Evolutionary conservation across 2,797 vertebrate genomes (phyloP).

Genomic region (Myotis daubentonii): DNA sequence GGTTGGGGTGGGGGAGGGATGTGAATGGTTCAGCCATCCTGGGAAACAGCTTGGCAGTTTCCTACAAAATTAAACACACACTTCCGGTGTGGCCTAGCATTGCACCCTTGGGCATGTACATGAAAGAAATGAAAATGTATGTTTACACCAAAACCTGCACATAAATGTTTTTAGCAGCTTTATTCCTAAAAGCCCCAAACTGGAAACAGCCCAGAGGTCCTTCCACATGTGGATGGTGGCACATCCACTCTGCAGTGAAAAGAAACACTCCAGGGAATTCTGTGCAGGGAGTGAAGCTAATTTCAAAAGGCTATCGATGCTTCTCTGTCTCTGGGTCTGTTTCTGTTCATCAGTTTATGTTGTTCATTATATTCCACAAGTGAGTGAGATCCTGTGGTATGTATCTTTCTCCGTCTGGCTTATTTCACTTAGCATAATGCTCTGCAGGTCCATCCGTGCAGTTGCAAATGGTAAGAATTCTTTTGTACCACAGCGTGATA

Average conservation of each 20-base stretch:
- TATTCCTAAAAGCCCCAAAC: background rate
- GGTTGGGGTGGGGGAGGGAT: background rate
- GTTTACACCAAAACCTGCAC: background rate
- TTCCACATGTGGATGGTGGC: background rate
- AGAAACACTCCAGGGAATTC: background rate
- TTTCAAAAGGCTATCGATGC: background rate
- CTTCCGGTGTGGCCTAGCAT: background rate
- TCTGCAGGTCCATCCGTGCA: too few species aligned
- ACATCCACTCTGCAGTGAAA: background rate
- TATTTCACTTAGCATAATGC: too few species aligned
- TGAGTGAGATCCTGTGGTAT: too few species aligned
- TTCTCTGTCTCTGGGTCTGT: too few species aligned
- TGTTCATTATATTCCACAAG: too few species aligned
- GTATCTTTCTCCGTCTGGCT: too few species aligned
- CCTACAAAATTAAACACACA: constrained; percentile 36
- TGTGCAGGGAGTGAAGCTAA: background rate
- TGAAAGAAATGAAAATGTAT: constrained; percentile 10
- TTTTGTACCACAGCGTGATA: too few species aligned
- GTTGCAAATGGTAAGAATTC: too few species aligned
- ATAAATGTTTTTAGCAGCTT: background rate
- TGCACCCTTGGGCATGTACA: background rate
- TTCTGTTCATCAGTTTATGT: too few species aligned
- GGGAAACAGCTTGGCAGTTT: constrained; percentile 35
- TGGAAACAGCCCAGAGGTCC: background rate
- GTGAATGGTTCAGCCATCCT: background rate